Evolutionary conservation across 1,140 invertebrate genomes (phyloP).

Genomic region (Thaumetopoea pityocampa): DNA sequence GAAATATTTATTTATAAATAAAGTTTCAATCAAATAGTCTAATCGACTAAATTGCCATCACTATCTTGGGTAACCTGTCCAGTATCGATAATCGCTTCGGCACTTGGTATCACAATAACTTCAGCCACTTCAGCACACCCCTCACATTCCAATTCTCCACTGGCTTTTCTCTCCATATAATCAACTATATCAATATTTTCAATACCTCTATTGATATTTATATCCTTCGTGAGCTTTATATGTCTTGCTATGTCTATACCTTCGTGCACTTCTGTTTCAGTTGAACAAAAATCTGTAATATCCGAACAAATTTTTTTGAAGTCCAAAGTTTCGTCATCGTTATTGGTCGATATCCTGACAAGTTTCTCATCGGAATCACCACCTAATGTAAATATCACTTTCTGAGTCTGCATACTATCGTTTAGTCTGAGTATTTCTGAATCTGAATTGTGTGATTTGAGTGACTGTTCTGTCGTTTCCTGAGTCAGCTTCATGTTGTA

Average conservation of each 20-base stretch:
- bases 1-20: too few species aligned
- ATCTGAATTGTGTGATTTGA: constrained; percentile 65
- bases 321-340: constrained; percentile 49
- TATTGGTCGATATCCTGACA: constrained; percentile 56
- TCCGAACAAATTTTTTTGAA: constrained; percentile 56
- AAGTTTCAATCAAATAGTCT: too few species aligned
- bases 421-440: constrained; percentile 50
- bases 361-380: constrained; percentile 36
- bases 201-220: constrained; percentile 44
- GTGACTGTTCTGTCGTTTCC: constrained; percentile 21
- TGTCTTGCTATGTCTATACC: constrained; percentile 32
- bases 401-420: constrained; percentile 16
- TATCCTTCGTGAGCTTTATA: too few species aligned
- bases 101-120: constrained; percentile 69
- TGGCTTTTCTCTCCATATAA: constrained; percentile 39
- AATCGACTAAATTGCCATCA: not conserved
- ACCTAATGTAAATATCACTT: constrained; percentile 53
- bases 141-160: constrained; percentile 29
- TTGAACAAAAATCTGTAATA: constrained; percentile 50
- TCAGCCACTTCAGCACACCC: constrained; percentile 53
- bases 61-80: constrained; percentile 22
- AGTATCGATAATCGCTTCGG: constrained; percentile 64
- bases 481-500: constrained; percentile 51
- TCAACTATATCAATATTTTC: constrained; percentile 49
- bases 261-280: constrained; percentile 20